Conservation (phyloP, 2,888 invertebrate genomes). For the Catotricha subobsoleta region DNA sequence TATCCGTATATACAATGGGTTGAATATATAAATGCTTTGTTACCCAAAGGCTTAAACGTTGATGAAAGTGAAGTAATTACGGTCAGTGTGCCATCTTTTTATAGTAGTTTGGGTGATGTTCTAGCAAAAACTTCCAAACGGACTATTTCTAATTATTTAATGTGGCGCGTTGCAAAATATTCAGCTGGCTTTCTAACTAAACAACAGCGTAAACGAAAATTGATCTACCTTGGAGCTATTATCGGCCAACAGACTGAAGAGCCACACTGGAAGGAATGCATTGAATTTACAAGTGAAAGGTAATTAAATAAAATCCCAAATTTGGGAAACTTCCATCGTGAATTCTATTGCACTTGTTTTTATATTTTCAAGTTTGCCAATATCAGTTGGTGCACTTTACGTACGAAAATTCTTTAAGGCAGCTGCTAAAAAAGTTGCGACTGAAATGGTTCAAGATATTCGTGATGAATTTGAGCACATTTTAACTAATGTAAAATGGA, state of each 20-base stretch:
- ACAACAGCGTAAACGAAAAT: background rate
- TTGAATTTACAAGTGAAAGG: background rate
- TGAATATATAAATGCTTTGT: constrained; percentile 27
- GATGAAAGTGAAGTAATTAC: constrained; percentile 49
- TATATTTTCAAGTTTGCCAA: constrained; percentile 20
- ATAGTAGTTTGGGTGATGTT: constrained; percentile 39
- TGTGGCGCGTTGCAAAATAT: constrained; percentile 60
- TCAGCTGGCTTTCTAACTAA: background rate
- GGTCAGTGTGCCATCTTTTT: constrained; percentile 58
- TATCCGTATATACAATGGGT: constrained; percentile 33
- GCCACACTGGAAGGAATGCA: constrained; percentile 6
- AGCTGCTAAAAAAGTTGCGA: constrained; percentile 34
- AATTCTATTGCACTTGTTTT: background rate
- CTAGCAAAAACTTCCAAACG: constrained; percentile 18
- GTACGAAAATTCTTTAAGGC: constrained; percentile 33
- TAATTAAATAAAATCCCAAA: no score
- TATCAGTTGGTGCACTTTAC: constrained; percentile 25
- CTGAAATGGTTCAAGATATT: constrained; percentile 38
- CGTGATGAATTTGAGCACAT: constrained; percentile 56
- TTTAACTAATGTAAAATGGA: constrained; percentile 60
- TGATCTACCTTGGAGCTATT: background rate
- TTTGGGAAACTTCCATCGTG: no score
- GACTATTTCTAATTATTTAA: constrained; percentile 54
- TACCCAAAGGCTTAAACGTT: constrained; percentile 41
- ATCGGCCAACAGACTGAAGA: background rate